These are phyloP conservation scores for Chaetophractus vellerosus DNA, from an alignment of 2,797 vertebrate species.

Conservation along the genomic window DNA sequence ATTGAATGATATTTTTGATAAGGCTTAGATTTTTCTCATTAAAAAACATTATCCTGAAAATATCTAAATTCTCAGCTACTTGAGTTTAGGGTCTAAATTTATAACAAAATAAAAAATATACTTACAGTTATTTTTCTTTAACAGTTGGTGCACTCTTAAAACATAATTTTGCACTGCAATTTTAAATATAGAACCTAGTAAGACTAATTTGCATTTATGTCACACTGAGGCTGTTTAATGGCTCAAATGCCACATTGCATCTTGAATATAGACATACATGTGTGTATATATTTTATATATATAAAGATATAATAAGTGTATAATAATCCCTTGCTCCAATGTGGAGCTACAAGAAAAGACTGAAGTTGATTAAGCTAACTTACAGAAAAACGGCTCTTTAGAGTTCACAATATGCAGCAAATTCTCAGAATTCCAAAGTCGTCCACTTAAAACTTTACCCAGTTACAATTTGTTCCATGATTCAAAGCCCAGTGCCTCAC, in stretches of 20 bases:
- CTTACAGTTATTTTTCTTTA: constrained; percentile 50
- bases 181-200: constrained; percentile 65
- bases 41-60: constrained; percentile 2
- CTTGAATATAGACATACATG: too few species aligned
- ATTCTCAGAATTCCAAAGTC: neutral
- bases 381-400: constrained; percentile 21
- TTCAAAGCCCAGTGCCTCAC: neutral
- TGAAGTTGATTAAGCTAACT: constrained; percentile 19
- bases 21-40: constrained; percentile 41
- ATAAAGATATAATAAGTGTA: too few species aligned
- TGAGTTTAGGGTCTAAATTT: constrained; percentile 62
- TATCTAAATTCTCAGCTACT: constrained; percentile 6
- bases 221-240: constrained; percentile 32
- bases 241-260: constrained; percentile 33
- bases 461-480: neutral
- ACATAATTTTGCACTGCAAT: constrained; percentile 56
- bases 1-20: neutral
- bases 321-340: neutral
- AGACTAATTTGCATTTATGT: constrained; percentile 65
- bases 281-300: too few species aligned
- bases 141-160: constrained; percentile 49
- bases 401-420: constrained; percentile 8
- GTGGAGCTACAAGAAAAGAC: constrained; percentile 15
- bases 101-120: neutral
- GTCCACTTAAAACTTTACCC: constrained; percentile 38